phyloP scores from a whole-genome alignment of 2,888 invertebrate genomes.

The Oscheius sp. region DNA sequence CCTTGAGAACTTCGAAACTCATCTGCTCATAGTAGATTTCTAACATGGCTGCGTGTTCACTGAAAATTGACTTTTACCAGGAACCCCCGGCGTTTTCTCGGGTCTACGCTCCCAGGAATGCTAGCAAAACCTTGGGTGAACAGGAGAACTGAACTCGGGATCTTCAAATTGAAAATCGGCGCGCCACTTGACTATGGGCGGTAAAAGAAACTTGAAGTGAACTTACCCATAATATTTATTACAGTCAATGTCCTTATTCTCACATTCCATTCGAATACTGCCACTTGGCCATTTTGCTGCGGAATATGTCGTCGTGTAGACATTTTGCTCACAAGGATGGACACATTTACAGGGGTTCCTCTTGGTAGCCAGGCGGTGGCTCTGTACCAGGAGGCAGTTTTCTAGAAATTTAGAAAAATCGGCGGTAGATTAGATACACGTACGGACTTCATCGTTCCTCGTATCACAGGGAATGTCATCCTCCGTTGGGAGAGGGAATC shows the following conservation, averaged over 20 bases:
- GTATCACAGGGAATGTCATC: constrained; percentile 45
- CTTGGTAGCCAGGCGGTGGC: constrained; percentile 41
- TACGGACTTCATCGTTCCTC: constrained; percentile 41
- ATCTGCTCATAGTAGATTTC: constrained; percentile 73
- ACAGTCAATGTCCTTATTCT: constrained; percentile 50
- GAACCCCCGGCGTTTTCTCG: no score
- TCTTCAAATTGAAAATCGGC: no score
- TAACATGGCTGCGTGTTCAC: constrained; percentile 70
- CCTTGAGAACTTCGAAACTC: constrained; percentile 69
- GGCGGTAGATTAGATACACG: constrained; percentile 19
- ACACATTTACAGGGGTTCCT: constrained; percentile 46
- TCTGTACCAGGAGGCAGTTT: constrained; percentile 58
- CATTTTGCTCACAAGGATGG: constrained; percentile 67
- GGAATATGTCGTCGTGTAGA: constrained; percentile 71
- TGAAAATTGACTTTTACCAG: constrained; percentile 34
- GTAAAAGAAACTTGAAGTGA: background rate
- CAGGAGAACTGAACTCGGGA: no score
- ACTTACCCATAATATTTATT: constrained; percentile 53
- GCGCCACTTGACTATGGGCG: no score
- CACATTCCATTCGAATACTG: constrained; percentile 59
- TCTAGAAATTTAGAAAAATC: constrained; percentile 43
- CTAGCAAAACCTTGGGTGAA: background rate
- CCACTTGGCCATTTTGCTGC: constrained; percentile 66
- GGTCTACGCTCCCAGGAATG: background rate
- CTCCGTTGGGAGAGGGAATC: constrained; percentile 62